Percentiles rank a stretch among this genome's conserved stretches.
phyloP scores from a whole-genome alignment of 1,140 invertebrate species.

The Prorops nasuta region DNA sequence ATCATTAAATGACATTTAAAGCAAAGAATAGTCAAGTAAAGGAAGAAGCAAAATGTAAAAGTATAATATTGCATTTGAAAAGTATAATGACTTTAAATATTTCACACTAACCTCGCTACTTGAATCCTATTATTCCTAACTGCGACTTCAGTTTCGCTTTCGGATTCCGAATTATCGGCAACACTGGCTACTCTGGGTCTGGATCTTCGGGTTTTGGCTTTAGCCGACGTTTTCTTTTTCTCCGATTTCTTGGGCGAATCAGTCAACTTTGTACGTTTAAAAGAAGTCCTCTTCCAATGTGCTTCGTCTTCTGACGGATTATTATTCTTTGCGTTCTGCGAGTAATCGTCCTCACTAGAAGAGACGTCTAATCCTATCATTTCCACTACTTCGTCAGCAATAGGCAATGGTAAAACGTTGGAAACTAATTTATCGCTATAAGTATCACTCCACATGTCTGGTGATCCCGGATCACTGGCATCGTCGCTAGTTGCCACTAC shows the following conservation, averaged over 20 bases:
- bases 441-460: constrained; percentile 33
- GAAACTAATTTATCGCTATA: too few relatives aligned
- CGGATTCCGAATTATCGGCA: constrained; percentile 42
- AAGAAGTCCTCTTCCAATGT: constrained; percentile 33
- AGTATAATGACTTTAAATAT: too few relatives aligned
- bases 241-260: constrained; percentile 47
- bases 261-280: constrained; percentile 38
- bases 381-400: too few relatives aligned
- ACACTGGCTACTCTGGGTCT: constrained; percentile 39
- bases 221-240: constrained; percentile 46
- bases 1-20: too few relatives aligned
- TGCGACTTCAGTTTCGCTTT: constrained; percentile 44
- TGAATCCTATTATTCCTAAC: constrained; percentile 39
- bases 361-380: too few relatives aligned
- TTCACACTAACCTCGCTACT: constrained; percentile 19
- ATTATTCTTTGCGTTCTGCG: constrained; percentile 14
- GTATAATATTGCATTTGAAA: too few relatives aligned
- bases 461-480: constrained; percentile 34
- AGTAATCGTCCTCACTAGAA: constrained; percentile 8
- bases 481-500: constrained; percentile 40
- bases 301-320: constrained; percentile 37
- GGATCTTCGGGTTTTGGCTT: constrained; percentile 40
- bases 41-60: too few relatives aligned
- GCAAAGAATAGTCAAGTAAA: too few relatives aligned
- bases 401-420: too few relatives aligned